A percentile compares a stretch with the other conserved stretches of the same genome.
Evolutionary conservation across 2,113 vertebrate species (phyloP).

Genomic region (Madoqua kirkii): DNA sequence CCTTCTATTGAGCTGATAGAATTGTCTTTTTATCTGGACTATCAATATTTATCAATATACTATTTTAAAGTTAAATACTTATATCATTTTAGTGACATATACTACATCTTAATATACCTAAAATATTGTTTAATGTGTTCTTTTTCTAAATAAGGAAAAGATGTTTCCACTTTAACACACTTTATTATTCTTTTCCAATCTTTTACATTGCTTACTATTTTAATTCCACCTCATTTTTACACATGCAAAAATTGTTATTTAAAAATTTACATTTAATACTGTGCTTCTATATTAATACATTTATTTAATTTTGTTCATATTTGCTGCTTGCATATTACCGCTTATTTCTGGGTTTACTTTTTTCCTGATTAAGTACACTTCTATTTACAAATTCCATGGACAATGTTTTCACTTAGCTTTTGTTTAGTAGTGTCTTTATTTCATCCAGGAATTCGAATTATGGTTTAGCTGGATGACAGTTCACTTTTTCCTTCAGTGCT

Average conservation of each 20-base stretch:
- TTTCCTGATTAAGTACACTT: background rate
- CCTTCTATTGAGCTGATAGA: background rate
- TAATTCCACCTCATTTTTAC: background rate
- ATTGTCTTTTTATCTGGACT: background rate
- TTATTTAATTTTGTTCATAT: background rate
- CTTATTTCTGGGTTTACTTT: background rate
- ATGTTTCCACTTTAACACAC: background rate
- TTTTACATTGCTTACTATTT: background rate
- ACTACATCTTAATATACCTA: background rate
- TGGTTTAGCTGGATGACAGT: background rate
- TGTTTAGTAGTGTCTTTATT: constrained; percentile 19
- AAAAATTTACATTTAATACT: background rate
- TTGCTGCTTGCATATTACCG: background rate
- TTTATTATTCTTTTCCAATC: background rate
- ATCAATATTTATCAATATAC: background rate
- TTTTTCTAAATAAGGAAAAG: background rate
- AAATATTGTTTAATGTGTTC: background rate
- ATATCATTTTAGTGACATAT: background rate
- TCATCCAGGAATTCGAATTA: background rate
- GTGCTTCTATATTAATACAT: background rate
- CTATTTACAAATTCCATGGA: background rate
- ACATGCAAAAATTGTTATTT: background rate
- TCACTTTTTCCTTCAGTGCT: background rate
- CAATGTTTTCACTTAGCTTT: background rate
- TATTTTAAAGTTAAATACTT: background rate